Base-by-base conservation (phyloP, 2,797 vertebrate genomes). In the Crocidura indochinensis region DNA sequence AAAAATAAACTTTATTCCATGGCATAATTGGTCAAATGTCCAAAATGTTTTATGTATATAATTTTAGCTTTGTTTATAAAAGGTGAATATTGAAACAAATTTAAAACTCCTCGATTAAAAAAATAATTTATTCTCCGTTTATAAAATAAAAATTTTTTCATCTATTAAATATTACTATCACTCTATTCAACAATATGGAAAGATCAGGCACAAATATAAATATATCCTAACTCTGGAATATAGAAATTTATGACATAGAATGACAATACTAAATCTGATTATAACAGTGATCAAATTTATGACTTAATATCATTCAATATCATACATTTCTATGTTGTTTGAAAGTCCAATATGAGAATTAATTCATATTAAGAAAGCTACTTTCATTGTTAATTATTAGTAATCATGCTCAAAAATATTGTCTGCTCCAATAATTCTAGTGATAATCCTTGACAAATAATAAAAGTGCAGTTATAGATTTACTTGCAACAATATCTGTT, bases 71-170 rank as follows among this genome's bases (percentile, higher is more conserved):
- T 68, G 62, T 77, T 80, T 44, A 38, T 74, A 80, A 68, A 49
- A 72, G 31, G 71, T 10, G 19, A 93, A 94, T 19, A 60, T 17
- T 60, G 56, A 60, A 88, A 27, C n/a, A 77, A 88, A 65, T 9
- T 51, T 47, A 80, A 68, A 74, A 1, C 29, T 83, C 24, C 68
- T 85, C 19, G 84, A 10, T 38, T 89, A 56, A 85, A 6, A 71
- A 80, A 84, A 84, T 84, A 69, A 76, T 79, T 75, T 71, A 88
- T 80, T 82, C 47, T 87, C 44, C 65, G 68, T 80, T 87, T 20
- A 29, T 49, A 69, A 83, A 77, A 74, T 67, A 19, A 29, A 92
- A 44, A 64, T 49, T 10, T 71, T 27, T 49, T 72, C 17, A 29
- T 80, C 19, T 74, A 76, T 44, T 78, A 60, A 87, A 60, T 22